Evolutionary conservation across 2,113 vertebrate genomes (phyloP), one percentile per base, ranked within the genome.

Genomic region (Mormyrus lacerda): DNA sequence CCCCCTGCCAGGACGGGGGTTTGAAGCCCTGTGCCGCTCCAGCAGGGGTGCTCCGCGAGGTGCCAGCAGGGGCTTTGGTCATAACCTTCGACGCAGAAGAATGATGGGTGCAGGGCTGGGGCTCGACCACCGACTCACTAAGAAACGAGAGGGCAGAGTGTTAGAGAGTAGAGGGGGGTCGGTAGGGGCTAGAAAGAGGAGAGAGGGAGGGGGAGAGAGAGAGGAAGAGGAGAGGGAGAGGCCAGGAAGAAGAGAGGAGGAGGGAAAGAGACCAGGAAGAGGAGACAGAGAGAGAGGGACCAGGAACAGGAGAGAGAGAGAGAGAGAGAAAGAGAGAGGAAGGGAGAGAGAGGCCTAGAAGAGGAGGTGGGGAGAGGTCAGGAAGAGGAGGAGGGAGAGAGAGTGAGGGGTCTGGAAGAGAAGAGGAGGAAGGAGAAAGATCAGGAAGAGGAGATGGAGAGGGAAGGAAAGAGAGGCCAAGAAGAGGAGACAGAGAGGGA

Each of bases 91-190:
- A 91, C 0, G 95, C 91, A 58, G 95, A 84, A 2, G 91, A 93
- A 0, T 91, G 58, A 4, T 95, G 93, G 51, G 93, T 61, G 21
- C 91, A 1, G 0, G 95, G 94, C 58, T 94, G 91, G 89, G 93
- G 3, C 87, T 94, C 89, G 73, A 97, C 97, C 91, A 90, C 89
- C 8, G 91, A 87, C 89, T 95, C 95, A 85, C 97, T 97, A 0
- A 21, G 53, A 92, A 79, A 88, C 9, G 27, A 39, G 53, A 89
- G 2, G 4, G 9, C 27, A 55, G 27, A 93, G 1, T 88, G 21
- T 91, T 2, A 76, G 13, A 92, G 53, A 45, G 89, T 50, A 4
- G 50, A 58, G 19, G 53, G 2, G 19, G 44, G 31, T 4, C 13
- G 27, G 15, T 0, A 39, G 27, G 15, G 13, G 35, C 15, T 31